These are phyloP conservation scores for Nothoprocta pentlandii DNA, from an alignment of 2,113 vertebrate species.

Conservation along the genomic window DNA sequence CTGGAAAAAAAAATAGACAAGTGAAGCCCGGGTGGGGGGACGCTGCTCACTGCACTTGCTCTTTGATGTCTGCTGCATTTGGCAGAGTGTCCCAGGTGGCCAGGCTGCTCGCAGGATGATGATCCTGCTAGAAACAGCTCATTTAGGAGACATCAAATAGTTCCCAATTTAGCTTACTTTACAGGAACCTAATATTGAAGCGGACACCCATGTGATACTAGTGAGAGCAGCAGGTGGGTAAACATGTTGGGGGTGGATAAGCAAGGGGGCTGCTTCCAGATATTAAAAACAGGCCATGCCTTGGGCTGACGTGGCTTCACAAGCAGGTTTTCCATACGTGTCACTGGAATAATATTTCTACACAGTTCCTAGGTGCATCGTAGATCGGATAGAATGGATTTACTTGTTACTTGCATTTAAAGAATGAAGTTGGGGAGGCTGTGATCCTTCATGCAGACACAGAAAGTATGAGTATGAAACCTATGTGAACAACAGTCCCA, in stretches of 20 bases:
- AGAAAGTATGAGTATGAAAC: not conserved
- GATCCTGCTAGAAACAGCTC: slow-evolving; percentile 55
- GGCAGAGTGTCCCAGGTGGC: slow-evolving; percentile 52
- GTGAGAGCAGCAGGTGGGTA: slow-evolving; percentile 6
- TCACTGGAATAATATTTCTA: not conserved
- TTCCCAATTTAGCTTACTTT: slow-evolving; percentile 48
- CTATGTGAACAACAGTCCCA: not conserved
- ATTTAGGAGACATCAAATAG: slow-evolving; percentile 49
- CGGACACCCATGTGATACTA: not conserved
- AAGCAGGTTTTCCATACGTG: not conserved
- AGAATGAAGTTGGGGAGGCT: not conserved
- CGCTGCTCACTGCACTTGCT: not conserved
- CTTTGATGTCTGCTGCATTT: slow-evolving; percentile 57
- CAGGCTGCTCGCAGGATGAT: slow-evolving; percentile 4
- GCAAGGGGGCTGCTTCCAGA: not conserved
- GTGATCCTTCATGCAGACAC: not conserved
- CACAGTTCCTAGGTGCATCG: not conserved
- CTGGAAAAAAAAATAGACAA: not conserved
- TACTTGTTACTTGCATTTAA: accelerated
- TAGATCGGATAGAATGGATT: not conserved
- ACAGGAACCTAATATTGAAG: slow-evolving; percentile 46
- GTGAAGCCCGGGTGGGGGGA: not conserved
- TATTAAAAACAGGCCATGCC: not conserved
- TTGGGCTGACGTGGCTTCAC: not conserved
- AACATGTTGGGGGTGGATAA: not conserved